Base-by-base conservation (phyloP, 2,797 vertebrate genomes). In the Basileuterus tristriatus region DNA sequence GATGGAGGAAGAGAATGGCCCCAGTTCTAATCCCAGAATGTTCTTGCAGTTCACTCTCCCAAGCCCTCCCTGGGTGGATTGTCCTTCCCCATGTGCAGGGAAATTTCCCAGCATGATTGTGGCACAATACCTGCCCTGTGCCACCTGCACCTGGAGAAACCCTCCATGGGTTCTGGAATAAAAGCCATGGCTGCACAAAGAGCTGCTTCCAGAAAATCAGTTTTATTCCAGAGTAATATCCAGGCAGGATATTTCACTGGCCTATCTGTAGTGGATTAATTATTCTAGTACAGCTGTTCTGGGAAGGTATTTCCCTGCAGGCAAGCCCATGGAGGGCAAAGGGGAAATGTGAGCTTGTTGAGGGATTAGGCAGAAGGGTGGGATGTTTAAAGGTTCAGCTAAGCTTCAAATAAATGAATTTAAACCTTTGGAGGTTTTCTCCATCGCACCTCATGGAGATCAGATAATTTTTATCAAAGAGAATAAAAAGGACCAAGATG, bases 301-400 rank as follows among this genome's bases (percentile, higher is more conserved):
- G 81, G 87, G 94, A 93, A 91, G 91, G 80, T 94, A 76, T 94
- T 94, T 93, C 85, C 87, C 80, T 89, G 77, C 65, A 91, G 85
- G 64, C 67, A 68, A 85, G 36, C 83, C 65, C 68, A 36, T 64
- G 52, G 84, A 92, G 76, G 76, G 72, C 71, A 83, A 77, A 91
- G 83, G 81, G 77, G 89, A 91, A 94, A 93, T 88, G 56, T 78
- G 89, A 91, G 59, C 79, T 93, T 92, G 71, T 79, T 70, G 69
- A 94, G 68, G 77, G 81, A 92, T 93, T 87, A 88, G 49, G 69
- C 80, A 83, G 79, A 75, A 91, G 83, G 46, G 80, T 90, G 91
- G 67, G 84, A 83, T 4, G 14, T 90, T 76, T 65, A 65, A 85
- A 95, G 81, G 88, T 95, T 94, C 82, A 93, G 75, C 58, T 93